Conservation (phyloP, 2,113 vertebrate species). For the Anseranas semipalmata region DNA sequence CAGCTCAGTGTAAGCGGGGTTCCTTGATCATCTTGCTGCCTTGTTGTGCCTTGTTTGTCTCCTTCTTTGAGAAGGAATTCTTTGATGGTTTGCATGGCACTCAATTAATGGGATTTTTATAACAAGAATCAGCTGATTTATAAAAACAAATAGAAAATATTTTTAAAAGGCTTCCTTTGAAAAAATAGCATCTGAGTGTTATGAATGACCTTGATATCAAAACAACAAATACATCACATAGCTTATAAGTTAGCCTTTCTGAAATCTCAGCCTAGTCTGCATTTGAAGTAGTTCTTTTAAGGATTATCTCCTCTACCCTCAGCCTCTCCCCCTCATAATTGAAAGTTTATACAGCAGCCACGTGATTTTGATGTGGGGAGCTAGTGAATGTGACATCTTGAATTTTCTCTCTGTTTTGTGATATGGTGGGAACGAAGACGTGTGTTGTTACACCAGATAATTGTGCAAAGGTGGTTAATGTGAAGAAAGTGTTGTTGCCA, state of each 20-base stretch:
- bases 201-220: constrained; percentile 36
- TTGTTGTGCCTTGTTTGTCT: background rate
- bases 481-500: background rate
- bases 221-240: background rate
- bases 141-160: constrained; percentile 8
- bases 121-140: background rate
- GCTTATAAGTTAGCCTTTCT: constrained; percentile 38
- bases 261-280: constrained; percentile 10
- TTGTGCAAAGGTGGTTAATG: background rate
- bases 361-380: background rate
- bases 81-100: constrained; percentile 4
- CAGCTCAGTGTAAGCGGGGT: background rate
- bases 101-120: constrained; percentile 17
- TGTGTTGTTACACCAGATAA: background rate
- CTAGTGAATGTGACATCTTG: background rate
- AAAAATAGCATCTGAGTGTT: background rate
- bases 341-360: constrained; percentile 27
- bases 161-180: constrained; percentile 31
- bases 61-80: background rate
- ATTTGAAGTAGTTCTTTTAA: constrained; percentile 36
- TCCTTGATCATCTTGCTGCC: background rate
- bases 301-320: constrained; percentile 26
- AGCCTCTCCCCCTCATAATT: constrained; percentile 28
- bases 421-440: background rate
- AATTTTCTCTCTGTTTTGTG: background rate